phyloP scores from a whole-genome alignment of 1,140 invertebrate species.

The Archivesica marissinica region DNA sequence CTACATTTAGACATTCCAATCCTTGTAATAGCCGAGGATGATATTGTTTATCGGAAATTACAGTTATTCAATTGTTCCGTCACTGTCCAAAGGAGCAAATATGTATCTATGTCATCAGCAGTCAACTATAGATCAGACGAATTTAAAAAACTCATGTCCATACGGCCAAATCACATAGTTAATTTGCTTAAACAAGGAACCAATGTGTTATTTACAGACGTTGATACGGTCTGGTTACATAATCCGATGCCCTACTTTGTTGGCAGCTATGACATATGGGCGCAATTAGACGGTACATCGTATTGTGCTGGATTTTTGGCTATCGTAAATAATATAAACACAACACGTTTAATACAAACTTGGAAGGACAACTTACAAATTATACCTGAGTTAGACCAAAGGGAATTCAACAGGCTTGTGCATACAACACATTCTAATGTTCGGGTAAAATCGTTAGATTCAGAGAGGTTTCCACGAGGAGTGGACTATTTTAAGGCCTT shows the following conservation, averaged over 20 bases:
- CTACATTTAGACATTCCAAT: not conserved
- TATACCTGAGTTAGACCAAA: too few relatives aligned
- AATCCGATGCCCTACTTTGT: slow-evolving; percentile 8
- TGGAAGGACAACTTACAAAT: too few relatives aligned
- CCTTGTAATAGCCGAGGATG: slow-evolving; percentile 3
- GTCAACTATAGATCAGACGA: not conserved
- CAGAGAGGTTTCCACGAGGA: not conserved
- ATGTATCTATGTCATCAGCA: not conserved
- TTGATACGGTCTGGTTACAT: slow-evolving; percentile 28
- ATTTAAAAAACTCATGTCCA: not conserved
- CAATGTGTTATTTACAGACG: slow-evolving; percentile 10
- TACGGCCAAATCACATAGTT: not conserved
- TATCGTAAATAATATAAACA: not conserved
- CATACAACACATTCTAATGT: too few relatives aligned
- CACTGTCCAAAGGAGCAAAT: not conserved
- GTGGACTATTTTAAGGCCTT: not conserved
- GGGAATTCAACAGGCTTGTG: too few relatives aligned
- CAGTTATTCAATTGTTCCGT: not conserved
- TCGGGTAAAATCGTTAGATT: not conserved
- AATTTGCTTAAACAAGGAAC: not conserved
- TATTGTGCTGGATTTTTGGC: slow-evolving; percentile 23
- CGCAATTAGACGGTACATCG: not conserved
- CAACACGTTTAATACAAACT: not conserved
- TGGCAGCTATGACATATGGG: slow-evolving; percentile 11
- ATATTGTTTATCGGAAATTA: not conserved